These are phyloP conservation scores for Synanthedon tipuliformis DNA, from an alignment of 2,888 invertebrate species.

Conservation along the genomic window DNA sequence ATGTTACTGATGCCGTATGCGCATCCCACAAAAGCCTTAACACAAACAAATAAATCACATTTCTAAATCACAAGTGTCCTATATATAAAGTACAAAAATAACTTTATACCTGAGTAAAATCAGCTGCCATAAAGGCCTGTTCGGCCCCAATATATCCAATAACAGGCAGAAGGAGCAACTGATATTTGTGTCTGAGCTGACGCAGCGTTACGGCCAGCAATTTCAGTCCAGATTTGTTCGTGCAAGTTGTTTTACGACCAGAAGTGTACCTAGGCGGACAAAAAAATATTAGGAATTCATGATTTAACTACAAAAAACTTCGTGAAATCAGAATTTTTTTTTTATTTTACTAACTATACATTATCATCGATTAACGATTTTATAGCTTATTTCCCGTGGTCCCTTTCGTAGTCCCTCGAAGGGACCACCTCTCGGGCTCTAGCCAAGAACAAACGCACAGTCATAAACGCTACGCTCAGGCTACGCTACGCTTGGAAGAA, in stretches of 20 bases:
- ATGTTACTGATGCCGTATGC: constrained; percentile 91
- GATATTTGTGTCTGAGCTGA: constrained; percentile 81
- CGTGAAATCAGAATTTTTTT: too few species aligned
- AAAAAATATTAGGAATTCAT: too few species aligned
- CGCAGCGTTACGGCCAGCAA: constrained; percentile 82
- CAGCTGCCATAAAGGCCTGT: constrained; percentile 91
- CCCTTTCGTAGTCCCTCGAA: too few species aligned
- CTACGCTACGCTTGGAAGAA: too few species aligned
- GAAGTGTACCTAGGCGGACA: constrained; percentile 32
- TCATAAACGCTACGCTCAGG: too few species aligned
- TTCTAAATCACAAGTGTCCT: too few species aligned
- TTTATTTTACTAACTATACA: too few species aligned
- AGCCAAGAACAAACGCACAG: too few species aligned
- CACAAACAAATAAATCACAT: background rate
- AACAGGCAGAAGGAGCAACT: constrained; percentile 87
- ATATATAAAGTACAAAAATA: background rate
- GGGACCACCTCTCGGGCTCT: too few species aligned
- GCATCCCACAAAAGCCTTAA: constrained; percentile 85
- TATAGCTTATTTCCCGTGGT: too few species aligned
- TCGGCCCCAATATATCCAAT: constrained; percentile 95
- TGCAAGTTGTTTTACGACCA: constrained; percentile 64
- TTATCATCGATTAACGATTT: too few species aligned
- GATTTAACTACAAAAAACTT: too few species aligned
- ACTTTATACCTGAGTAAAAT: constrained; percentile 78
- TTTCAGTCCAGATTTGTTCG: constrained; percentile 74